Conservation (phyloP, 2,888 invertebrate species). For the Nomada goodeniana region DNA sequence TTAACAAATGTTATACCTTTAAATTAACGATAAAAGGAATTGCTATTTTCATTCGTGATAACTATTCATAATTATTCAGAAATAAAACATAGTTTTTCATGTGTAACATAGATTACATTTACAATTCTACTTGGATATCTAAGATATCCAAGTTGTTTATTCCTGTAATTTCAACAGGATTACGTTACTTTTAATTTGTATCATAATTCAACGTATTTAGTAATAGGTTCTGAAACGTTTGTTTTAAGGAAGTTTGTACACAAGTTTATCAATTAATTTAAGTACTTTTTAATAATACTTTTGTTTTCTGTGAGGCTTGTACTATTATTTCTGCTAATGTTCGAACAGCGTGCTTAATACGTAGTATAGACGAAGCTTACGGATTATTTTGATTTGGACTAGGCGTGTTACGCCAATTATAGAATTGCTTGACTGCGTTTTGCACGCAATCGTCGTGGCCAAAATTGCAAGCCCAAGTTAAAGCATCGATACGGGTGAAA, state of each 20-base stretch:
- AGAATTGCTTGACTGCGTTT: conserved; percentile 90
- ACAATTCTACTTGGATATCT: too few relatives aligned
- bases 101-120: too few relatives aligned
- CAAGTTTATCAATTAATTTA: too few relatives aligned
- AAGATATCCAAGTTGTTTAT: too few relatives aligned
- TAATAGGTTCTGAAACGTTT: too few relatives aligned
- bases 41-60: too few relatives aligned
- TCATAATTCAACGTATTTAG: too few relatives aligned
- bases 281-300: neutral
- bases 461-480: conserved; percentile 91
- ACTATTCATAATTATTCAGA: neutral
- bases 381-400: conserved; percentile 91
- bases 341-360: neutral
- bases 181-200: too few relatives aligned
- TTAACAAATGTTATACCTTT: neutral
- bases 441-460: conserved; percentile 90
- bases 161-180: too few relatives aligned
- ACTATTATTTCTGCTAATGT: neutral
- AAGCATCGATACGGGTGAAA: conserved; percentile 89
- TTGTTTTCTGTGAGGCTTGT: neutral
- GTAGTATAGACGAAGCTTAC: conserved; percentile 85
- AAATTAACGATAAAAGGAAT: neutral
- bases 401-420: conserved; percentile 90
- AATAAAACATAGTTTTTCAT: neutral
- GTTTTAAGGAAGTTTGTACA: too few relatives aligned